Evolutionary conservation across 1,140 invertebrate genomes (phyloP).

Genomic region (Dendrolimus kikuchii): DNA sequence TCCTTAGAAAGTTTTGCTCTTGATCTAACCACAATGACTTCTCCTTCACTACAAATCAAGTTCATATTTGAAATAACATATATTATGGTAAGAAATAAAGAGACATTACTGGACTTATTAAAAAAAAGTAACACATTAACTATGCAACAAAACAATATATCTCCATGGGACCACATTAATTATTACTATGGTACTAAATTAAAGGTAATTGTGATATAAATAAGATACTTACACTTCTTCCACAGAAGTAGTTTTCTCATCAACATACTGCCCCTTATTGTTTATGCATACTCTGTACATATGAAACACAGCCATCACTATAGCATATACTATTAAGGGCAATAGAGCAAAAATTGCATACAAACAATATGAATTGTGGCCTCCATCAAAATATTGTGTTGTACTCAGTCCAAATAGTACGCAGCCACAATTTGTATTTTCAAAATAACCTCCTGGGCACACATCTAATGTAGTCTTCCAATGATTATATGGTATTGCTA

Average conservation of each 20-base stretch:
- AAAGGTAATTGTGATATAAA: too few species aligned
- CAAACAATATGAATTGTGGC: conserved; percentile 75
- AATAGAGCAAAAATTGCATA: conserved; percentile 75
- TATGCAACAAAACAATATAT: too few species aligned
- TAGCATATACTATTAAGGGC: conserved; percentile 70
- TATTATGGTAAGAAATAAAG: background rate
- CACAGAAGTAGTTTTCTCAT: conserved; percentile 65
- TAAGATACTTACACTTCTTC: conserved; percentile 73
- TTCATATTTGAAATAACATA: too few species aligned
- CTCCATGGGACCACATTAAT: too few species aligned
- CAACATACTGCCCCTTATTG: conserved; percentile 67
- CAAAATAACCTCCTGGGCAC: conserved; percentile 68
- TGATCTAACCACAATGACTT: conserved; percentile 74
- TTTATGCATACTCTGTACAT: conserved; percentile 78
- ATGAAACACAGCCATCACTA: conserved; percentile 76
- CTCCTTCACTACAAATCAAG: conserved; percentile 67
- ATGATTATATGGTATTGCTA: conserved; percentile 76
- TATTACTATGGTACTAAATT: too few species aligned
- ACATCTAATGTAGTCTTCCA: conserved; percentile 77
- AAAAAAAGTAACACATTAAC: too few species aligned
- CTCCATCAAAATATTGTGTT: conserved; percentile 77
- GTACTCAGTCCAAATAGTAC: conserved; percentile 77
- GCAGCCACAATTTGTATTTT: conserved; percentile 77
- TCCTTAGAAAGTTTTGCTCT: conserved; percentile 61
- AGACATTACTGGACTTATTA: too few species aligned